Conservation (phyloP, 2,797 vertebrate genomes). For the Ctenochaetus hawaiiensis region DNA sequence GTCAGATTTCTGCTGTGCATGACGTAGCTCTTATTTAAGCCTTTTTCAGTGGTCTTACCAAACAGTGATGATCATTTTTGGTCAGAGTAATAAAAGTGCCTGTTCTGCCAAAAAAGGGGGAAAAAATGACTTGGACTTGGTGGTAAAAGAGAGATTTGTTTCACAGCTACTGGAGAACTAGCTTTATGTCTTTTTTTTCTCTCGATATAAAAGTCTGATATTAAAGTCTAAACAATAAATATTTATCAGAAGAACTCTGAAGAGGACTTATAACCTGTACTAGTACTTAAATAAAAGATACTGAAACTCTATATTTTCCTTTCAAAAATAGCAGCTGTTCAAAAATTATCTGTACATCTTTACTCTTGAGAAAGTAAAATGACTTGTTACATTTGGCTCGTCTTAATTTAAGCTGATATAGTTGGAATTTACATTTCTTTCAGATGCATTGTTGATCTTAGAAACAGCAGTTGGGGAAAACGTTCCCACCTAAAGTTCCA, state of each 20-base stretch:
- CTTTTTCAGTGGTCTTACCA: constrained; percentile 21
- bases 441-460: not conserved
- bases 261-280: not conserved
- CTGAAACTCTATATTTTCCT: not conserved
- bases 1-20: constrained; percentile 1
- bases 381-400: not conserved
- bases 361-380: not conserved
- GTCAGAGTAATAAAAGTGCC: constrained; percentile 2
- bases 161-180: not conserved
- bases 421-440: not conserved
- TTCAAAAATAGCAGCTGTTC: not conserved
- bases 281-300: not conserved
- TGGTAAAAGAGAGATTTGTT: constrained; percentile 30
- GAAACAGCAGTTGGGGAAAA: constrained; percentile 10
- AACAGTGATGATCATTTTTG: constrained; percentile 27
- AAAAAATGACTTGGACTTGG: not conserved
- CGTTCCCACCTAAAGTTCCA: not conserved
- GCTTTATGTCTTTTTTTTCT: no score
- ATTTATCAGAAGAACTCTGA: not conserved
- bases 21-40: constrained; percentile 6
- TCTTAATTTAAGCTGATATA: not conserved
- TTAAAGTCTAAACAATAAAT: no score
- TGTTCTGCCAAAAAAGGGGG: constrained; percentile 21
- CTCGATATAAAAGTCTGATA: no score
- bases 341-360: not conserved